phyloP scores from a whole-genome alignment of 2,888 invertebrate genomes.

The Nymphalis c-album region DNA sequence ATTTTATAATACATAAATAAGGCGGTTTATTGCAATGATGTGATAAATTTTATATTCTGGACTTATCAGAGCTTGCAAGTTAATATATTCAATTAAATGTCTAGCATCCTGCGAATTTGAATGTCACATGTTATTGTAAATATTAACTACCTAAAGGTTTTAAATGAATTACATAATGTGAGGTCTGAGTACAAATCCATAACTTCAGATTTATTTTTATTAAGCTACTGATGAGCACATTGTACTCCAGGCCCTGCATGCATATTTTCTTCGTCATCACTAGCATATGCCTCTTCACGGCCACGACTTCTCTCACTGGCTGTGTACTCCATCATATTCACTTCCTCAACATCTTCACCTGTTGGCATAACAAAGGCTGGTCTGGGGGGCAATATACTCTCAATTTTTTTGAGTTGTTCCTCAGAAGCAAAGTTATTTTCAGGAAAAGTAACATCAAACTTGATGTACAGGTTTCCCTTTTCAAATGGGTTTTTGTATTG shows the following conservation, averaged over 20 bases:
- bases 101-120: slow-evolving; percentile 26
- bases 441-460: slow-evolving; percentile 93
- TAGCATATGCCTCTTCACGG: slow-evolving; percentile 87
- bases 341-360: slow-evolving; percentile 93
- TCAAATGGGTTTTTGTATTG: slow-evolving; percentile 90
- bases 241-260: slow-evolving; percentile 85
- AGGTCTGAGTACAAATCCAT: slow-evolving; percentile 69
- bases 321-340: slow-evolving; percentile 88
- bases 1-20: slow-evolving; percentile 24
- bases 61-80: slow-evolving; percentile 10
- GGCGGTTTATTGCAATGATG: slow-evolving; percentile 28
- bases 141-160: slow-evolving; percentile 64
- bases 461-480: slow-evolving; percentile 92
- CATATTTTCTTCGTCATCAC: slow-evolving; percentile 83
- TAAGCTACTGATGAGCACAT: slow-evolving; percentile 90
- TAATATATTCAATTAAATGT: slow-evolving; percentile 13
- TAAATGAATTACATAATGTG: slow-evolving; percentile 66
- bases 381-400: slow-evolving; percentile 87
- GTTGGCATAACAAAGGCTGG: slow-evolving; percentile 86
- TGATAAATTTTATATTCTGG: slow-evolving; percentile 12
- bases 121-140: slow-evolving; percentile 54
- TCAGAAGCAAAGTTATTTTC: slow-evolving; percentile 88
- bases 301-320: slow-evolving; percentile 79
- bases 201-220: slow-evolving; percentile 46
- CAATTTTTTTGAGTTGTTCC: slow-evolving; percentile 85